Conservation (phyloP, 2,888 invertebrate genomes). For the Patella ulyssiponensis region DNA sequence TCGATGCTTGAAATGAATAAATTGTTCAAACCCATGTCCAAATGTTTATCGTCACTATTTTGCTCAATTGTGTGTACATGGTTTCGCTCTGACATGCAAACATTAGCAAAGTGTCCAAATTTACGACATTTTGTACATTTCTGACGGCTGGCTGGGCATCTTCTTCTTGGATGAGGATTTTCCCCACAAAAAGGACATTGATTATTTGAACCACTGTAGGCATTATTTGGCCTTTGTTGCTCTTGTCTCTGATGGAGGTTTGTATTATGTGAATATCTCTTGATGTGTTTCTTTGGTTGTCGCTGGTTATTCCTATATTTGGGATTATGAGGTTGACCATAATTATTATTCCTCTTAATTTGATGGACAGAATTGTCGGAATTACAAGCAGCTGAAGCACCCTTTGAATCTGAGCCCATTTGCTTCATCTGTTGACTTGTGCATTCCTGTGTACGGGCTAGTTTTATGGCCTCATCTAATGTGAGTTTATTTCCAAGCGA, state of each 20-base stretch:
- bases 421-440: neutral
- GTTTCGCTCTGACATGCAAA: neutral
- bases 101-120: conserved; percentile 3
- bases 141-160: neutral
- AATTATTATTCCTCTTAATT: neutral
- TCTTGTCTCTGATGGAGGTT: neutral
- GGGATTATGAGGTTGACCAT: neutral
- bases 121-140: neutral
- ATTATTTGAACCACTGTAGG: neutral
- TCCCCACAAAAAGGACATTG: neutral
- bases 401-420: neutral
- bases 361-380: neutral
- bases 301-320: neutral
- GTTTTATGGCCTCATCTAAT: neutral
- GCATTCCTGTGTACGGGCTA: neutral
- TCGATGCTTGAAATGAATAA: neutral
- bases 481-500: neutral
- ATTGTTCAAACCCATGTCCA: neutral
- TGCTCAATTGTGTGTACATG: neutral
- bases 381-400: neutral
- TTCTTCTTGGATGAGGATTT: neutral
- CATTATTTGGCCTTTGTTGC: neutral
- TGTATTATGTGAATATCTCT: neutral
- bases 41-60: neutral
- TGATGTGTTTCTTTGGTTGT: neutral